phyloP scores from a whole-genome alignment of 2,888 invertebrate species.

The Eilema depressum region DNA sequence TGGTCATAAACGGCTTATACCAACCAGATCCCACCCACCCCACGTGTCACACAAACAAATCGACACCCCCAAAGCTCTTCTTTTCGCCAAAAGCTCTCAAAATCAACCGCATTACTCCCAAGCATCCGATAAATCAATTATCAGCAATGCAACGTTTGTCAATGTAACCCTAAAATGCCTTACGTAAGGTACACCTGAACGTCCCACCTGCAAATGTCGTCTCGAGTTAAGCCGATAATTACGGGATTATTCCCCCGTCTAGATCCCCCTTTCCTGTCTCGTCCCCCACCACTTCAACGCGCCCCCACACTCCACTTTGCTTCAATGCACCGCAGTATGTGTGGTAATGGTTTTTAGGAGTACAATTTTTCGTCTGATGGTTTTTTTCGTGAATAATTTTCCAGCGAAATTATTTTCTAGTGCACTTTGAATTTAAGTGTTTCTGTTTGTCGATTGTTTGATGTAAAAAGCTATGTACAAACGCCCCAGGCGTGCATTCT shows the following conservation, averaged over 20 bases:
- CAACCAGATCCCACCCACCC: constrained; percentile 22
- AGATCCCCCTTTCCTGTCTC: constrained; percentile 60
- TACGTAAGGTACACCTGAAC: constrained; percentile 61
- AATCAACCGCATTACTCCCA: constrained; percentile 55
- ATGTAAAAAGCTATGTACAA: constrained; percentile 44
- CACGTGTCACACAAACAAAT: constrained; percentile 27
- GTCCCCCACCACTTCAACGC: constrained; percentile 55
- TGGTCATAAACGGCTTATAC: constrained; percentile 26
- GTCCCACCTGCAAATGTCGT: constrained; percentile 82
- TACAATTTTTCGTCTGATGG: constrained; percentile 81
- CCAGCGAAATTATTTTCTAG: constrained; percentile 62
- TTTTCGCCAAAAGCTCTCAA: constrained; percentile 38
- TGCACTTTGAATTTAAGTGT: constrained; percentile 52
- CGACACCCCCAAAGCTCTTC: constrained; percentile 25
- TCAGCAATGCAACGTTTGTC: constrained; percentile 63
- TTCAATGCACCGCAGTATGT: constrained; percentile 80
- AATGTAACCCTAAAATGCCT: constrained; percentile 67
- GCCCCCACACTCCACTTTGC: constrained; percentile 72
- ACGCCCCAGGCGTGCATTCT: constrained; percentile 29
- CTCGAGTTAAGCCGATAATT: constrained; percentile 86
- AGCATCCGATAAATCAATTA: constrained; percentile 75
- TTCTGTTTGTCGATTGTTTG: constrained; percentile 59
- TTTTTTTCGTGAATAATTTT: constrained; percentile 73
- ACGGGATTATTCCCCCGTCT: constrained; percentile 78
- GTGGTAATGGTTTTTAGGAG: constrained; percentile 81